phyloP scores from a whole-genome alignment of 2,797 vertebrate species.

The Leptoclinus maculatus region DNA sequence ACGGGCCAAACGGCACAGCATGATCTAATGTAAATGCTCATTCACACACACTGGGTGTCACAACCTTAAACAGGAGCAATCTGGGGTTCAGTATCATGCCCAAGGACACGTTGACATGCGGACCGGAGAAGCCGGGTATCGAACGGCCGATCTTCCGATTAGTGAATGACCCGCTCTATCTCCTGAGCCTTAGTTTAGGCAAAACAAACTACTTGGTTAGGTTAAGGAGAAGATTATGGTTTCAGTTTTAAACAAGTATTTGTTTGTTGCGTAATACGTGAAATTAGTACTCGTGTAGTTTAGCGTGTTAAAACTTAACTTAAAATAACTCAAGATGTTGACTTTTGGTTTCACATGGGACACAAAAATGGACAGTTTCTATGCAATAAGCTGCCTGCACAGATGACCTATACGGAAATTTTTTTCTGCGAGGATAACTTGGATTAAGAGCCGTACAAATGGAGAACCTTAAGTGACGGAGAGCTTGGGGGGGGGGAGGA shows the following conservation, averaged over 20 bases:
- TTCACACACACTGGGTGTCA: no score
- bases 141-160: not conserved
- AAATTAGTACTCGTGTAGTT: not conserved
- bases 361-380: no score
- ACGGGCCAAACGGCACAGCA: not conserved
- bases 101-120: no score
- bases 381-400: no score
- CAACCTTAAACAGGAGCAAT: not conserved
- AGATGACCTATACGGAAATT: not conserved
- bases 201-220: not conserved
- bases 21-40: not conserved
- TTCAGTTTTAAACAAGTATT: not conserved
- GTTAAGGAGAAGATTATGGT: not conserved
- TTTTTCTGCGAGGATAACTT: not conserved
- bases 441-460: not conserved
- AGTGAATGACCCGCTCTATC: not conserved
- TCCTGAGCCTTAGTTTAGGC: not conserved
- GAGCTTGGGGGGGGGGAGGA: not conserved
- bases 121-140: not conserved
- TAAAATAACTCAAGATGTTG: no score
- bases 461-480: slow-evolving; percentile 6
- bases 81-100: not conserved
- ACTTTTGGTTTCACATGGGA: not conserved
- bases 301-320: no score
- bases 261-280: not conserved